phyloP scores from a whole-genome alignment of 2,888 invertebrate genomes.

The Caenorhabditis sp. region DNA sequence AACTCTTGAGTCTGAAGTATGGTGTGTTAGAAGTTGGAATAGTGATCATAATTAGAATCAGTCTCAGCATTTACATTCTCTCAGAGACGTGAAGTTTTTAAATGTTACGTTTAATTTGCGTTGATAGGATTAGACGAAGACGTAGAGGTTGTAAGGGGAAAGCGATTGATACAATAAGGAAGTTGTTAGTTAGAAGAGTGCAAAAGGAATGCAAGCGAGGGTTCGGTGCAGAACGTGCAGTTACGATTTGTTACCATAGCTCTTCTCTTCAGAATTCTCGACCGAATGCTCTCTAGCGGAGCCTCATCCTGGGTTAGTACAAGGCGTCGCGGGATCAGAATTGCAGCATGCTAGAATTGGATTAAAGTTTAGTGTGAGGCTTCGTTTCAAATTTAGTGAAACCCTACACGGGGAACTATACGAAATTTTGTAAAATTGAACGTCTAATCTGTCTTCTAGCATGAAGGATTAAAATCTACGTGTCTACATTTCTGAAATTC shows the following conservation, averaged over 20 bases:
- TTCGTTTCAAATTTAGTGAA: conserved; percentile 33
- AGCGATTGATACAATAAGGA: not conserved
- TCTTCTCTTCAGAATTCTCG: conserved; percentile 58
- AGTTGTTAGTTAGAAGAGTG: conserved; percentile 23
- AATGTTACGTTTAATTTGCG: conserved; percentile 29
- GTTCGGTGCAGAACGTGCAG: conserved; percentile 4
- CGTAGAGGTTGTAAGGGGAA: conserved; percentile 44
- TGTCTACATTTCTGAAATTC: not conserved
- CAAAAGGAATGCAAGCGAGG: not conserved
- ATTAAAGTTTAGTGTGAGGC: conserved; percentile 46
- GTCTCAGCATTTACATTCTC: conserved; percentile 17
- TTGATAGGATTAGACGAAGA: conserved; percentile 47
- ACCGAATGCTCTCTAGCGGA: conserved; percentile 50
- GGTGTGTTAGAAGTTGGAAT: conserved; percentile 10
- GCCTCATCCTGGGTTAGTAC: conserved; percentile 39
- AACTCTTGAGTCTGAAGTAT: not conserved
- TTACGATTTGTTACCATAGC: conserved; percentile 42
- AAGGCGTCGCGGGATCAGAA: conserved; percentile 57
- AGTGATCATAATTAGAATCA: conserved; percentile 29
- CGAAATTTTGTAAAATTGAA: conserved; percentile 8
- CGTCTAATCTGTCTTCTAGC: conserved; percentile 32
- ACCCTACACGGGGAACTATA: conserved; percentile 48
- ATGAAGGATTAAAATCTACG: conserved; percentile 51
- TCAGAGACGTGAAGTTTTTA: conserved; percentile 20
- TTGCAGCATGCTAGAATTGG: conserved; percentile 55